Percentiles rank a stretch among this genome's conserved stretches.
Conservation (phyloP, 1,140 invertebrate species). For the Drosophila teissieri region DNA sequence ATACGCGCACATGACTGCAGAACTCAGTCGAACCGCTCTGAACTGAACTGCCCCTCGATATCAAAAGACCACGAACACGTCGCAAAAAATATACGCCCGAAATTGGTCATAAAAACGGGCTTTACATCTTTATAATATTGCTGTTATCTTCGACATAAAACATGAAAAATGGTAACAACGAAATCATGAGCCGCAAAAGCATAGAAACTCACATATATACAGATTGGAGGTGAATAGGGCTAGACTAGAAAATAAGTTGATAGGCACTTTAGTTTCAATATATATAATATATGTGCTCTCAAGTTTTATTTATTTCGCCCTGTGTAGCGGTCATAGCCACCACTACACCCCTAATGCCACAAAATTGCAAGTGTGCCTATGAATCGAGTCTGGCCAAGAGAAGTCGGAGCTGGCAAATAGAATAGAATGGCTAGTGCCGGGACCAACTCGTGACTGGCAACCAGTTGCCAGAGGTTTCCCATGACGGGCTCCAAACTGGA, state of each 20-base stretch:
- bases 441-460: constrained; percentile 73
- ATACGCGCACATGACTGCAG: constrained; percentile 63
- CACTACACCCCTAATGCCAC: constrained; percentile 46
- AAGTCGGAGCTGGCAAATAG: constrained; percentile 45
- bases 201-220: too few species aligned
- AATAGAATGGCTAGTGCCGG: constrained; percentile 59
- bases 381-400: constrained; percentile 62
- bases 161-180: neutral
- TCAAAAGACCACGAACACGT: constrained; percentile 22
- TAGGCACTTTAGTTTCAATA: neutral
- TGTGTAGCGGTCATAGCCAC: neutral
- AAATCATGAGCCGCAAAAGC: too few species aligned
- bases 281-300: neutral
- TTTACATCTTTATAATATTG: neutral
- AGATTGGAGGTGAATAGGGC: too few species aligned
- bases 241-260: too few species aligned
- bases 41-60: constrained; percentile 26
- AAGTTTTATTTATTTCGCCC: neutral
- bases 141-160: neutral
- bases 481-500: constrained; percentile 57
- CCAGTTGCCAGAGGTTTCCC: constrained; percentile 69
- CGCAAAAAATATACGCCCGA: constrained; percentile 2
- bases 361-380: constrained; percentile 76
- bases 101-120: neutral
- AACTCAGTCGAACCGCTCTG: constrained; percentile 8